Base-by-base conservation (phyloP, 2,113 vertebrate species). In the Gymnocephalus cernua region DNA sequence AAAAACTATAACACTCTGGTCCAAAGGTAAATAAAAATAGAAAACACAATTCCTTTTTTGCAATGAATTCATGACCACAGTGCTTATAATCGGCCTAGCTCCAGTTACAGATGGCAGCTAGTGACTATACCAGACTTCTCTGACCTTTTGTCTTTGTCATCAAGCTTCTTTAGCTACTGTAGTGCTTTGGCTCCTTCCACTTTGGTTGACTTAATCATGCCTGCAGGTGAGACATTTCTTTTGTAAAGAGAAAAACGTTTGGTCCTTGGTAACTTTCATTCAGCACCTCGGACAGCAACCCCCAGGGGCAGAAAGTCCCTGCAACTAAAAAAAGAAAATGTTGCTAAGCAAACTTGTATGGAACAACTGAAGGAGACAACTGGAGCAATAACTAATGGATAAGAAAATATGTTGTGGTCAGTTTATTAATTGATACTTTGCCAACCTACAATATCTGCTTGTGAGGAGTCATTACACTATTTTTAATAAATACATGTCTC, bases 211-310 rank as follows among this genome's bases (percentile, higher is more conserved):
- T 62, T 32, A 45, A 32, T n/a, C 25, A 67, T 19, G 27, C 54
- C 12, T 48, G 6, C 38, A 54, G 35, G 12, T 18, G 3, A 61
- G 8, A 84, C n/a, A 45, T 1, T 8, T 8, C 29, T 7, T 59
- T 29, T n/a, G 9, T 19, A 56, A 62, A 47, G 25, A 29, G 6
- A 61, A 44, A 51, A 38, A 18, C 15, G 57, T 9, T 32, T 18
- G 7, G 12, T 45, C 10, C 2, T 2, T 19, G 8, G 38, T 50
- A 68, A 48, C 3, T 53, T 45, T 67, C 4, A 41, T 92, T 91
- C 89, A 93, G 92, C 79, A 91, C 91, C 91, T 64, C 4, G 86
- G 92, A 92, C 88, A 91, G 92, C 91, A 84, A 61, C 78, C 38
- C 21, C 4, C 11, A 15, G 3, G 14, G 45, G 19, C 16, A 47